Evolutionary conservation across 2,888 invertebrate species (phyloP), one percentile per base, ranked within the genome.

Genomic region (Galerucella calmariensis): DNA sequence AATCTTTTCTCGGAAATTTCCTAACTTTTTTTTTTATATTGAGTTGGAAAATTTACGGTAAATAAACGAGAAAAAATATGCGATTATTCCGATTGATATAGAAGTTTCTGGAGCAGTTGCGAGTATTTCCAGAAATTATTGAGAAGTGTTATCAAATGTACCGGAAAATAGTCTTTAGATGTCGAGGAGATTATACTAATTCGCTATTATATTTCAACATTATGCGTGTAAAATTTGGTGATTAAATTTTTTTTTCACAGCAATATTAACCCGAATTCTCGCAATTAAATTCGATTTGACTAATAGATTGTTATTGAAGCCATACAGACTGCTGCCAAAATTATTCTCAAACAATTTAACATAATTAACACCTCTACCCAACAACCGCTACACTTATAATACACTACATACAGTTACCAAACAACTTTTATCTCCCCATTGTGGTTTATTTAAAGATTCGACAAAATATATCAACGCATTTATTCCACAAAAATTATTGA

Each of bases 301-400:
- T 75, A 72, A 74, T 71, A 69, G 68, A 51, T 27, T 61, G 67
- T 58, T 77, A 73, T 76, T 62, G 73, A 78, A 77, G 76, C 75
- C 69, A 66, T 58, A 71, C 35, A 35, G 63, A 67, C 68, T 48
- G 35, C 48, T 78, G 78, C 78, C 78, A 78, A 76, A 69, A 71
- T 69, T 75, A 75, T 77, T 71, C 69, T 73, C 78, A 73, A 76
- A 63, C 75, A 62, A 78, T 78, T 77, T 77, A 76, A 66, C 73
- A 73, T 77, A 78, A 78, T 77, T 78, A 78, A 78, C 78, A 78
- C 78, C 75, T 75, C 72, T 46, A 56, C 67, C 67, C 62, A 75
- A 75, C 75, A 74, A 74, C 74, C 71, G 69, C 74, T 41, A 41
- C 35, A 41, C 35, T 72, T 70, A 20, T 20, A 20, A 16, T 53